Base-by-base conservation (phyloP, 2,113 vertebrate genomes). In the Acanthochromis polyacanthus region DNA sequence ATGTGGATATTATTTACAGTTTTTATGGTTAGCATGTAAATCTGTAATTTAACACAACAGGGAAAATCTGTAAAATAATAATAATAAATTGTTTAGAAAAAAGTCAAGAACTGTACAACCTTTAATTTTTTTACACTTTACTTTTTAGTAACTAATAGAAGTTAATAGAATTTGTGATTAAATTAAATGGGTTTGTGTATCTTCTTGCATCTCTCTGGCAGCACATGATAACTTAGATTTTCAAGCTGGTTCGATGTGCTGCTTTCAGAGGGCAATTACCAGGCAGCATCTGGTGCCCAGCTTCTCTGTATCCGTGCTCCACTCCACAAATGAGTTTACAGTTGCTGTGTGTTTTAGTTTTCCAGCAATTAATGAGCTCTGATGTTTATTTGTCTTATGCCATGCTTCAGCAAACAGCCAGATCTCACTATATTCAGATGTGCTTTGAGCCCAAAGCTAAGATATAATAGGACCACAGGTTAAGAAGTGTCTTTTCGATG, bases 251-350 rank as follows among this genome's bases (percentile, higher is more conserved):
- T 84, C 52, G 20, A 64, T 62, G 56, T 63, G 53, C 55, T 38
- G 70, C 69, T 78, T 82, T 48, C 75, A 81, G 58, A 64, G 59
- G 58, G 78, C 65, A 79, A 80, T 89, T 88, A 83, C 76, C 71
- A 46, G 48, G 43, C 71, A 83, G 72, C 81, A 90, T 90, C 83
- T 91, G 90, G 75, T 81, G 46, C 63, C 82, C 63, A 73, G 75
- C 60, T 64, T 75, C 76, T 81, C 80, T 84, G 78, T 63, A 70
- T 56, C 75, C 66, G 32, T 14, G 75, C 52, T 86, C 43, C 28
- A 19, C 56, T 83, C 69, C 11, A 48, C 65, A 86, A 71, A 86
- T 72, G 48, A 63, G 56, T 67, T 78, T 67, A 75, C 65, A 25
- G 71, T 82, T 50, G 23, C 65, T 84, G 48, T 70, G 63, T 73